Conservation (phyloP, 2,797 vertebrate species). For the Sardinella longiceps region DNA sequence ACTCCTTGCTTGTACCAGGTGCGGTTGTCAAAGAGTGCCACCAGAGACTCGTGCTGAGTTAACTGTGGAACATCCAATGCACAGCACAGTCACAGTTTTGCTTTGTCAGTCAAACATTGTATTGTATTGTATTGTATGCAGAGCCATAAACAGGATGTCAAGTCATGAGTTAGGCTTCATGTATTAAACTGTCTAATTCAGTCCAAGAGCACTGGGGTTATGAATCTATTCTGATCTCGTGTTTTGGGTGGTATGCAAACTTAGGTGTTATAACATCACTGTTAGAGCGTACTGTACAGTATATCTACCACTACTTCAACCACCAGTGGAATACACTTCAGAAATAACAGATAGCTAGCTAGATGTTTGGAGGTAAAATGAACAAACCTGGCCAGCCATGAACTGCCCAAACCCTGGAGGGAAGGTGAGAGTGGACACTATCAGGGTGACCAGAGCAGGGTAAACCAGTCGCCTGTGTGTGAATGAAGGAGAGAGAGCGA, state of each 20-base stretch:
- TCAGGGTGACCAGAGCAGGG: conserved; percentile 91
- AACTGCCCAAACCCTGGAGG: conserved; percentile 96
- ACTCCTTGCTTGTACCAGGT: conserved; percentile 93
- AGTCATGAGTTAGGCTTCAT: neutral
- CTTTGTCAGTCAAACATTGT: too few species aligned
- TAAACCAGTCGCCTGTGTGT: conserved; percentile 89
- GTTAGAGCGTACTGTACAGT: too few species aligned
- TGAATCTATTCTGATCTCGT: neutral
- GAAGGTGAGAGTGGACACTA: conserved; percentile 93
- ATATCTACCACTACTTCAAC: neutral
- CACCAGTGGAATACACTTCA: neutral
- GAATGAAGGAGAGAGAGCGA: conserved; percentile 56
- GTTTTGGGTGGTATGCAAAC: neutral
- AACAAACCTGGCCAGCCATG: conserved; percentile 96
- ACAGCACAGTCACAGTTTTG: neutral
- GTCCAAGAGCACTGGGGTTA: neutral
- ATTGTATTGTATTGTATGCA: too few species aligned
- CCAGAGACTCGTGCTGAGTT: conserved; percentile 95
- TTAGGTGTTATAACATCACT: neutral
- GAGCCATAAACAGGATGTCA: neutral
- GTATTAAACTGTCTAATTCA: neutral
- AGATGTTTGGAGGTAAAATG: conserved; percentile 31
- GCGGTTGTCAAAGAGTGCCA: conserved; percentile 94
- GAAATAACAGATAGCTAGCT: conserved; percentile 41
- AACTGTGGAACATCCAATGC: conserved; percentile 71